Percentiles rank a stretch among this genome's conserved stretches.
These are phyloP conservation scores for Syndactyla subalaris DNA, from an alignment of 2,797 vertebrate genomes.

Conservation along the genomic window DNA sequence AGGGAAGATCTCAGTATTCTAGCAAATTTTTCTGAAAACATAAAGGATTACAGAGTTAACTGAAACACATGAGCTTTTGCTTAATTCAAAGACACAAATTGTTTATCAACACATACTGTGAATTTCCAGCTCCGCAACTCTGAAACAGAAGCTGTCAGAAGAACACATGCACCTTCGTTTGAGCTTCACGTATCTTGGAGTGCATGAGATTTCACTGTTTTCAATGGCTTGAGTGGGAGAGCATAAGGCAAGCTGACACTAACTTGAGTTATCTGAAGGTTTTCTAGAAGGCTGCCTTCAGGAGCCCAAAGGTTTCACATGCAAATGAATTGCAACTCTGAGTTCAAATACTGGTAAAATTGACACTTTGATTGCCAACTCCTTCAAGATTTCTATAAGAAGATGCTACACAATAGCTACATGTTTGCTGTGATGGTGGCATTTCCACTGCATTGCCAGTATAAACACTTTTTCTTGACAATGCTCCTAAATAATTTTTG, in stretches of 20 bases:
- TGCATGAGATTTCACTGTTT: neutral
- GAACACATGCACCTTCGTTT: fast-evolving
- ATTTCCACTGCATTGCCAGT: neutral
- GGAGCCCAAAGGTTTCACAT: neutral
- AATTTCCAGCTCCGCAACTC: neutral
- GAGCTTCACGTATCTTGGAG: neutral
- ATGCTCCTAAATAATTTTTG: neutral
- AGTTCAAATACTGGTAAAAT: neutral
- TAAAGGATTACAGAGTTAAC: neutral
- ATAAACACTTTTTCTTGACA: neutral
- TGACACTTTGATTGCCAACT: neutral
- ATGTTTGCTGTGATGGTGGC: neutral
- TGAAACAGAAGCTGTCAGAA: neutral
- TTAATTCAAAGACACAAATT: neutral
- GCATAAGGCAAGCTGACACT: neutral
- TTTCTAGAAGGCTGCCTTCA: neutral
- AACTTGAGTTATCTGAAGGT: neutral
- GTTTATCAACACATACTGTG: neutral
- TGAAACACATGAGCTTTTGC: neutral
- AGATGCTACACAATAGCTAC: neutral
- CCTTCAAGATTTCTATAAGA: neutral
- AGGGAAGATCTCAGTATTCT: neutral
- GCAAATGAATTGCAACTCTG: neutral
- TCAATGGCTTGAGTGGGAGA: neutral
- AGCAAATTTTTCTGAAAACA: neutral